Evolutionary conservation across 2,113 vertebrate species (phyloP), one percentile per base, ranked within the genome.

Genomic region (Callipepla squamata): DNA sequence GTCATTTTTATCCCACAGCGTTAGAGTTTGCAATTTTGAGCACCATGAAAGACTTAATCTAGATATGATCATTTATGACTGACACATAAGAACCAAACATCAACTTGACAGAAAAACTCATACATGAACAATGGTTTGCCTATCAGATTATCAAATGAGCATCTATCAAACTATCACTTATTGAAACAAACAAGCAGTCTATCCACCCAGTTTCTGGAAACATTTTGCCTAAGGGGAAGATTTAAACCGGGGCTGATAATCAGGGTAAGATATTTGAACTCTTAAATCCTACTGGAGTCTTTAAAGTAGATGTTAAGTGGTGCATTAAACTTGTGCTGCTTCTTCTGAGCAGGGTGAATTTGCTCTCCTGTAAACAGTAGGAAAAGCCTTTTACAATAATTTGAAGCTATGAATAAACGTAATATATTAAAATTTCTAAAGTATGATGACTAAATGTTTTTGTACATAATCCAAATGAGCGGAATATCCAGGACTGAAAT

Each of bases 241-340:
- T 74, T 89, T 80, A 74, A 89, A 81, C 63, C 79, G 70, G 42
- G 38, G 72, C 57, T 87, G 89, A 94, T 85, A 91, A 94, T 87
- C 81, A 91, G 87, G 72, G 84, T 82, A 94, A 89, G 85, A 85
- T 92, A 87, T 91, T 82, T 91, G 87, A 87, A 94, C 85, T 91
- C 74, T 92, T 91, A 91, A 93, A 90, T 92, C 87, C 83, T 93
- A 40, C 91, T 89, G 22, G 65, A 93, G 80, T 70, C 89, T 94
- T 96, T 84, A 91, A 83, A 92, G 75, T 85, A 93, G 65, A 36
- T 82, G 72, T 85, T 93, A 93, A 96, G 81, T 86, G 93, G 68
- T 93, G 91, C 96, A 90, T 96, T 93, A 96, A 95, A 88, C 84
- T 94, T 91, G 90, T 90, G 86, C 88, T 74, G 63, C 78, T 93